phyloP scores from a whole-genome alignment of 2,888 invertebrate genomes.

The Ectropis crepuscularia region DNA sequence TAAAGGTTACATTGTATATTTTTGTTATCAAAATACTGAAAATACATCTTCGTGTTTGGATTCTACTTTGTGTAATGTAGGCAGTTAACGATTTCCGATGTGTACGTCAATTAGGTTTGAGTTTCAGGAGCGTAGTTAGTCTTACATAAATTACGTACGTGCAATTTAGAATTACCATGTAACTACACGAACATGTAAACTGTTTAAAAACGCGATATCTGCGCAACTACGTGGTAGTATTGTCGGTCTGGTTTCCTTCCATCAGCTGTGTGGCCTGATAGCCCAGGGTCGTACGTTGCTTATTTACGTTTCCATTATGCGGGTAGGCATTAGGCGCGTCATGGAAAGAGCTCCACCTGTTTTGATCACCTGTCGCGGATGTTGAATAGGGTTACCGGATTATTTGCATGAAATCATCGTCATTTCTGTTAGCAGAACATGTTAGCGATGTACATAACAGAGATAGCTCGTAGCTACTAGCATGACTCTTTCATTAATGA shows the following conservation, averaged over 20 bases:
- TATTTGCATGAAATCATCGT: conserved; percentile 4
- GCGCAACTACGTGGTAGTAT: conserved; percentile 7
- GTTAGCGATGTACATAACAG: not conserved
- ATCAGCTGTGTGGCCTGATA: conserved; percentile 25
- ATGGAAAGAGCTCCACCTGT: conserved; percentile 55
- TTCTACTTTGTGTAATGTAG: not conserved
- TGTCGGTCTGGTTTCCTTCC: conserved; percentile 35
- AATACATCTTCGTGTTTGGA: not conserved
- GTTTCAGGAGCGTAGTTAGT: conserved; percentile 6
- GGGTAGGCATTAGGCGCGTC: conserved; percentile 34
- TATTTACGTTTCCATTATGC: conserved; percentile 35
- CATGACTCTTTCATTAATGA: conserved; percentile 9
- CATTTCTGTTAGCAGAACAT: conserved; percentile 4
- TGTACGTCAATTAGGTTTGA: conserved; percentile 3
- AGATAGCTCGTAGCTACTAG: not conserved
- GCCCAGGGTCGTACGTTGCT: conserved; percentile 18
- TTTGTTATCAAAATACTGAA: not conserved
- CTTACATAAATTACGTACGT: conserved; percentile 24
- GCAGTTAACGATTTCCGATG: conserved; percentile 14
- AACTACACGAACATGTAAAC: conserved; percentile 20
- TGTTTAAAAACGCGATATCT: conserved; percentile 12
- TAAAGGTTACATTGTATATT: conserved; percentile 1
- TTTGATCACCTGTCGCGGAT: conserved; percentile 59
- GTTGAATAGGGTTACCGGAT: conserved; percentile 18
- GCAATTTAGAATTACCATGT: conserved; percentile 26